Evolutionary conservation across 2,797 vertebrate species (phyloP).

Genomic region (Pseudochirops corinnae): DNA sequence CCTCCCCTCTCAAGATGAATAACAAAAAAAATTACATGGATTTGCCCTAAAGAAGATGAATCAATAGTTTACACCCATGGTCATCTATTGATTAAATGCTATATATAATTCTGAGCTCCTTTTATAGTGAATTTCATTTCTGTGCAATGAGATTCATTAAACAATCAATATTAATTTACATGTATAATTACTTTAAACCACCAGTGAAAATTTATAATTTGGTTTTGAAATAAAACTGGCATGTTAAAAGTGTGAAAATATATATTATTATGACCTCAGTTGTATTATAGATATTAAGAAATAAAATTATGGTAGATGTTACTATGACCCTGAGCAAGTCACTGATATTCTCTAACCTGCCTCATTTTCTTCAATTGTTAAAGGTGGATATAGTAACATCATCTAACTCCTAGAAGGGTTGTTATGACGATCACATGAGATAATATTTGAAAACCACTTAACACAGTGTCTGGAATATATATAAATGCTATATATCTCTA

Average conservation of each 20-base stretch:
- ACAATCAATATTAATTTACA: not conserved
- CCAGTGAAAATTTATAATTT: not conserved
- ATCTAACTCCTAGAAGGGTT: not conserved
- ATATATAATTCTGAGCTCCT: not conserved
- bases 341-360: not conserved
- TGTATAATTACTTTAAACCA: not conserved
- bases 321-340: not conserved
- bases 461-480: not conserved
- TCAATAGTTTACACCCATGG: not conserved
- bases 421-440: not conserved
- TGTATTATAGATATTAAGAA: not conserved
- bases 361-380: not conserved
- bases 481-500: not conserved
- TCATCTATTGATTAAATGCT: not conserved
- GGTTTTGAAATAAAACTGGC: not conserved
- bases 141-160: not conserved
- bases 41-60: not conserved
- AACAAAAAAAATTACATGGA: not conserved
- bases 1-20: not conserved
- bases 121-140: not conserved
- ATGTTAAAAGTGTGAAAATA: not conserved
- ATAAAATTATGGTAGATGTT: not conserved
- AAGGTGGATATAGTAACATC: not conserved
- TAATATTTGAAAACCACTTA: not conserved
- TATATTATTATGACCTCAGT: not conserved